These are phyloP conservation scores for Setipinna tenuifilis DNA, from an alignment of 2,797 vertebrate genomes.

Conservation along the genomic window DNA sequence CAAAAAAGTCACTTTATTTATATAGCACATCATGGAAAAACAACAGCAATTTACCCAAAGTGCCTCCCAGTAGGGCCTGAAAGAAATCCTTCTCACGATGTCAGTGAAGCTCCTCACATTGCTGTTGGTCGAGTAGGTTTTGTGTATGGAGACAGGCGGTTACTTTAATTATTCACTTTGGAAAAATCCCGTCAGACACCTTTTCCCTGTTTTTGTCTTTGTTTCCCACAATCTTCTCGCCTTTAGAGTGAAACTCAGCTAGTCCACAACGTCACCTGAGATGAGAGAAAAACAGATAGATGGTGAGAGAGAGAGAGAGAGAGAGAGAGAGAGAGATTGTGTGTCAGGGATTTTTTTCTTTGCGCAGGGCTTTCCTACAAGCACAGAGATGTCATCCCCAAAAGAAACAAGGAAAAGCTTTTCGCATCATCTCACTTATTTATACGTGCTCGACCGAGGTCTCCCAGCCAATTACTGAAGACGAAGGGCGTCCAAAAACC, in stretches of 20 bases:
- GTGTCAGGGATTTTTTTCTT: constrained; percentile 12
- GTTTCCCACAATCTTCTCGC: background rate
- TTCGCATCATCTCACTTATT: constrained; percentile 41
- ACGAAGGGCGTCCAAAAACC: background rate
- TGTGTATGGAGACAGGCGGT: background rate
- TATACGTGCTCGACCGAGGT: background rate
- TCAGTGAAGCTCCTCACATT: background rate
- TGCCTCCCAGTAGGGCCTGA: too few species aligned
- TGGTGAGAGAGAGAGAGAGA: background rate
- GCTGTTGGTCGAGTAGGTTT: background rate
- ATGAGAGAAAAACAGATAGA: background rate
- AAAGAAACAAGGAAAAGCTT: constrained; percentile 37
- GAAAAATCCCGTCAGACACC: background rate
- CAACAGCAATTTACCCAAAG: too few species aligned
- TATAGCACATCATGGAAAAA: too few species aligned
- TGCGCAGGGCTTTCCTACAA: constrained; percentile 10
- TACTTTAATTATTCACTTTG: background rate
- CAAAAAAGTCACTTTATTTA: too few species aligned
- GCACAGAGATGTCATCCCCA: constrained; percentile 5
- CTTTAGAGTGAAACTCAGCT: background rate
- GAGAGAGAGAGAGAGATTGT: background rate
- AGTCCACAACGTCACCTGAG: constrained; percentile 6
- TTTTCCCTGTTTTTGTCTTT: background rate
- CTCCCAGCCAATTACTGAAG: background rate
- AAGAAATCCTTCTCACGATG: too few species aligned